Evolutionary conservation across 2,113 vertebrate species (phyloP).

Genomic region (Corythornis cristatus): DNA sequence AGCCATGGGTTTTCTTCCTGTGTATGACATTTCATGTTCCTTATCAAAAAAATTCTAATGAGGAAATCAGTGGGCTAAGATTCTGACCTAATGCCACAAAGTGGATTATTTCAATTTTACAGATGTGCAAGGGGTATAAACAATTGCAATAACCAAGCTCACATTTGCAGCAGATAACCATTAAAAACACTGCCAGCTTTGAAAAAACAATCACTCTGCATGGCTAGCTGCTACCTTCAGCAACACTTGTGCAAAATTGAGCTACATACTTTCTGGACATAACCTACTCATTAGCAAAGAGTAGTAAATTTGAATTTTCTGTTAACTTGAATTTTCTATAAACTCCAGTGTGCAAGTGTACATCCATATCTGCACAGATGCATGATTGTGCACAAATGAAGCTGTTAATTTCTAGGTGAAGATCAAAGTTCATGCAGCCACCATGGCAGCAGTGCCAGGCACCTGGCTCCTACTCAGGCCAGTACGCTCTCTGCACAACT

Average conservation of each 20-base stretch:
- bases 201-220: background rate
- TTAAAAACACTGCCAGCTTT: background rate
- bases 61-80: background rate
- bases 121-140: background rate
- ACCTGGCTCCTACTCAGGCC: background rate
- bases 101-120: background rate
- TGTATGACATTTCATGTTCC: background rate
- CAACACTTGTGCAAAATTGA: background rate
- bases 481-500: rapidly evolving
- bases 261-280: background rate
- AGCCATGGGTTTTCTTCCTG: background rate
- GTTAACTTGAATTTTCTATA: background rate
- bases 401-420: background rate
- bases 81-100: background rate
- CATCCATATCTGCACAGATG: background rate
- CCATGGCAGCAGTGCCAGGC: rapidly evolving
- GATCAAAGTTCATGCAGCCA: background rate
- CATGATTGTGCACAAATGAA: rapidly evolving
- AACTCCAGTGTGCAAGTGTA: rapidly evolving
- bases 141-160: background rate
- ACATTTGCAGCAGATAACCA: background rate
- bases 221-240: background rate
- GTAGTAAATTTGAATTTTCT: background rate
- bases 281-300: background rate
- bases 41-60: background rate